These are phyloP conservation scores for Caenorhabditis angaria DNA, from an alignment of 2,888 invertebrate genomes.

Conservation along the genomic window DNA sequence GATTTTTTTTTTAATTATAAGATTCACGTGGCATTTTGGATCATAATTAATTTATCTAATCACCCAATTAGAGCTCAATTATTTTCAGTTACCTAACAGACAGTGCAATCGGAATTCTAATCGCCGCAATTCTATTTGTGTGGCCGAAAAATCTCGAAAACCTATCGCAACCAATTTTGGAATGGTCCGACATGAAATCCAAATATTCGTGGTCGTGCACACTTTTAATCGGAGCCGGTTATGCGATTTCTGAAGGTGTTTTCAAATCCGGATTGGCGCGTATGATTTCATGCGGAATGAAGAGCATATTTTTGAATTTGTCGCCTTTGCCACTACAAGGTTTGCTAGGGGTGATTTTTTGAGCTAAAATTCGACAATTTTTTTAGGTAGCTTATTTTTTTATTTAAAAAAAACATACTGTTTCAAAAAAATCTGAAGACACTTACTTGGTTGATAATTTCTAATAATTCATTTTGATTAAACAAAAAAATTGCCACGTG, in stretches of 20 bases:
- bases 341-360: no score
- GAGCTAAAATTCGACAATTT: no score
- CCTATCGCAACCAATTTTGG: conserved; percentile 42
- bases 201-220: conserved; percentile 52
- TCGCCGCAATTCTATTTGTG: conserved; percentile 43
- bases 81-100: conserved; percentile 32
- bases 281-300: conserved; percentile 42
- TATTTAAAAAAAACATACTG: no score
- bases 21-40: no score
- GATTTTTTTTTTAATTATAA: no score
- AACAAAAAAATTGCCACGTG: background rate
- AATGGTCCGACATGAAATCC: conserved; percentile 50
- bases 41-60: background rate
- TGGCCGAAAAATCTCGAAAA: conserved; percentile 40
- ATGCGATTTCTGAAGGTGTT: conserved; percentile 53
- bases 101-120: conserved; percentile 38
- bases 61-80: background rate
- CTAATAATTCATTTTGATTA: background rate
- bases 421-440: background rate
- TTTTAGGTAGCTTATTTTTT: no score
- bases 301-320: conserved; percentile 29
- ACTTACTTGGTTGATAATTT: background rate
- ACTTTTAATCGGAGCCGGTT: conserved; percentile 53
- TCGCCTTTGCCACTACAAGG: conserved; percentile 34
- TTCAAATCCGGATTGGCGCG: conserved; percentile 45